Base-by-base conservation (phyloP, 2,113 vertebrate species). In the Cephalopholis sonnerati region DNA sequence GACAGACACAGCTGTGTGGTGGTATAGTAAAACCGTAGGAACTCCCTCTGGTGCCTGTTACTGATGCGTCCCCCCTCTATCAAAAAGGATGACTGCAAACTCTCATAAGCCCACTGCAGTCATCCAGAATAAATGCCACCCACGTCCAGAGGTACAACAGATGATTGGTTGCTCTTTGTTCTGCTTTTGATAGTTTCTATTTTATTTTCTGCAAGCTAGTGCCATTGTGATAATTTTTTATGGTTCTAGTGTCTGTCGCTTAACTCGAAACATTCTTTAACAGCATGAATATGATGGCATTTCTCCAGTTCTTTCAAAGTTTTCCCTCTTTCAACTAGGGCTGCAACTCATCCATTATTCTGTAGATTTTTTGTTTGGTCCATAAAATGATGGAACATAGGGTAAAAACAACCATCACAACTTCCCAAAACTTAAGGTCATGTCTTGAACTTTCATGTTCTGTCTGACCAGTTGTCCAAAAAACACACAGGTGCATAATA, bases 71-170 rank as follows among this genome's bases (percentile, higher is more conserved):
- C 25, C 55, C 32, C 25, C 39, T 73, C 48, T 65, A 62, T 79
- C 44, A 55, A 10, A 44, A 66, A 63, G 17, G 55, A 69, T 59
- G 55, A 57, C 85, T 54, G 39, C 55, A 63, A 65, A 86, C 13
- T 67, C 50, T 82, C 69, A 59, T 44, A 57, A 82, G 46, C 61
- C 51, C 67, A 80, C 75, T 48, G 7, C 69, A 57, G 17, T 51
- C 72, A 63, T 83, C 78, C 51, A 55, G 55, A 86, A 61, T 41
- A 73, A 88, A 82, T 61, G 18, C 78, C 75, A 69, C 82, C 86
- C 84, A 85, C 61, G n/a, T 79, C 64, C 76, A 74, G 16, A 81
- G 73, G 74, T 77, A 74, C 69, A 70, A 18, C 24, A 66, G 57
- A 79, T 70, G 58, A 76, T 73, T 71, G 13, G 29, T 32, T 77